Evolutionary conservation across 2,888 invertebrate species (phyloP).

Genomic region (Brenthis daphne): DNA sequence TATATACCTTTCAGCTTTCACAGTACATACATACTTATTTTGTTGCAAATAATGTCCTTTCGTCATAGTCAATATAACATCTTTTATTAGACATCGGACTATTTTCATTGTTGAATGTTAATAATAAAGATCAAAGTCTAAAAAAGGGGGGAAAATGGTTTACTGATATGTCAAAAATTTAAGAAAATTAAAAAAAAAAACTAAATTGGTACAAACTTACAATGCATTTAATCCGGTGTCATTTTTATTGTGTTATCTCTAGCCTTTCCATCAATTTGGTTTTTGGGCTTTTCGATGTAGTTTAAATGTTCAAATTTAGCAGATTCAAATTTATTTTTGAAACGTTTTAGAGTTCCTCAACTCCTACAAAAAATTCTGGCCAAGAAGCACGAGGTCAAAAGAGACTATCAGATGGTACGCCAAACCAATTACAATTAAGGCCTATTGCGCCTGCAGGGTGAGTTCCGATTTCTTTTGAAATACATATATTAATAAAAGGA

Average conservation of each 20-base stretch:
- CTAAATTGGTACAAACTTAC: too few relatives aligned
- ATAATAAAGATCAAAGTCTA: too few relatives aligned
- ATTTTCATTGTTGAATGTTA: neutral
- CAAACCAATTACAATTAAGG: slow-evolving; percentile 70
- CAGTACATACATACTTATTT: slow-evolving; percentile 17
- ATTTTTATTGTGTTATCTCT: slow-evolving; percentile 5
- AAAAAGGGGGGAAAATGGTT: too few relatives aligned
- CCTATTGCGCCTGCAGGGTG: slow-evolving; percentile 78
- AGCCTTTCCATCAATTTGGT: slow-evolving; percentile 32
- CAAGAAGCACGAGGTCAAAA: slow-evolving; percentile 73
- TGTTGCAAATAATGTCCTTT: slow-evolving; percentile 28
- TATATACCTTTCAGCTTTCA: slow-evolving; percentile 17
- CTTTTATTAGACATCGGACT: slow-evolving; percentile 8
- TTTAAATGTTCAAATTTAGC: slow-evolving; percentile 17
- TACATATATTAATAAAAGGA: neutral
- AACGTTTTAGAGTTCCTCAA: slow-evolving; percentile 58
- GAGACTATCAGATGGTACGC: slow-evolving; percentile 72
- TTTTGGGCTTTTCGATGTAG: slow-evolving; percentile 31
- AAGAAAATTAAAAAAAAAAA: too few relatives aligned
- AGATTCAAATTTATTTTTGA: slow-evolving; percentile 13
- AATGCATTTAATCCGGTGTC: too few relatives aligned
- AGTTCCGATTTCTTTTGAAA: slow-evolving; percentile 43
- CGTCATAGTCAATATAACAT: slow-evolving; percentile 11
- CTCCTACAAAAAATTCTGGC: slow-evolving; percentile 61
- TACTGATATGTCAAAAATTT: too few relatives aligned